Evolutionary conservation across 2,113 vertebrate species (phyloP), one percentile per base, ranked within the genome.

Genomic region (Poecilia latipinna): DNA sequence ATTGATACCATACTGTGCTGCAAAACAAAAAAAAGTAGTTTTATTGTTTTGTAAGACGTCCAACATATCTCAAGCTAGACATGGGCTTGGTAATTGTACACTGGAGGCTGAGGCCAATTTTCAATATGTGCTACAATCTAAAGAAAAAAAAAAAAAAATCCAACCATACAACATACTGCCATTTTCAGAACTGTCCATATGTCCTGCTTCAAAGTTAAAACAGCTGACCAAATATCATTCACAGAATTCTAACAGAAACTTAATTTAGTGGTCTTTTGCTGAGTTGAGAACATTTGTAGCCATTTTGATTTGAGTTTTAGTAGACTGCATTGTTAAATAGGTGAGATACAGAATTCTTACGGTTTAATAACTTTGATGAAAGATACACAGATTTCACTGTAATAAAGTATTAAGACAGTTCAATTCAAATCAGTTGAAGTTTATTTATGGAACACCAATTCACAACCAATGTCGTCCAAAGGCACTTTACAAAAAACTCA

Each of bases 121-220:
- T 75, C 44, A 75, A 82, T 71, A 71, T 80, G 61, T 75, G 79
- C 35, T 54, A 54, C 17, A 24, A 2, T 22, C 15, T 35, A 78
- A 68, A 70, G 2, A 29, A 29, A 29, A 29, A 29, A 29, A 29
- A 29, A 29, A 29, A 29, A 33, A 61, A 42, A 87, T 68, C 82
- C 84, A 82, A 51, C 69, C 83, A 82, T 61, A 67, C 75, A 77
- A 74, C 82, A 54, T 74, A 66, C 84, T 85, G 85, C 89, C 89
- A 86, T 79, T 90, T 80, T 76, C 62, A 83, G 69, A 85, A 85
- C 62, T 87, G 67, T 48, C 86, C 42, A 70, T 84, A 70, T 82
- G 70, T 78, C 60, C 31, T 51, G 80, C 74, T 77, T 81, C 12
- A 24, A 6, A 19, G 22, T 24, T 33, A 10, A 42, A 15, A 32